Percentiles rank a stretch among this genome's conserved stretches.
These are phyloP conservation scores for Percopsis transmontana DNA, from an alignment of 2,113 vertebrate species.

Conservation along the genomic window DNA sequence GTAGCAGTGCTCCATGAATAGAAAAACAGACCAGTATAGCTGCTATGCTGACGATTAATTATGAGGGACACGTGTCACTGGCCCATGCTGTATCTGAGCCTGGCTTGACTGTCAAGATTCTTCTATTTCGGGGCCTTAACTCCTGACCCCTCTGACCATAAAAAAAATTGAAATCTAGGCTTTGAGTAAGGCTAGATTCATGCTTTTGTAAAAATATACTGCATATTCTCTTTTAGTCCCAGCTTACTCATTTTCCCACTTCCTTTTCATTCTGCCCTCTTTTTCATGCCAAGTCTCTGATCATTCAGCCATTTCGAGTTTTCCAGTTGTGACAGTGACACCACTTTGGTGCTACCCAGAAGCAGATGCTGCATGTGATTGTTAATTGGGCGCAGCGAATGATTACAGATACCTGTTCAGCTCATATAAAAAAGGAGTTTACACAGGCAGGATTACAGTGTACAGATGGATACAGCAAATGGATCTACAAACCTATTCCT, in stretches of 20 bases:
- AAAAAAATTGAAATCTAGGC: neutral
- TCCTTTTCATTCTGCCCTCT: conserved; percentile 16
- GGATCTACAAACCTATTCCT: conserved; percentile 22
- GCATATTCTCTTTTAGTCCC: neutral
- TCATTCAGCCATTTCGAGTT: conserved; percentile 60
- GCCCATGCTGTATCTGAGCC: conserved; percentile 11
- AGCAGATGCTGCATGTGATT: conserved; percentile 77
- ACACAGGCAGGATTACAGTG: conserved; percentile 60
- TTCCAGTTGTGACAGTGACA: conserved; percentile 63
- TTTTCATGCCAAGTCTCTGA: conserved; percentile 32
- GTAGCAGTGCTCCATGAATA: conserved; percentile 62
- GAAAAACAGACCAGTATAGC: conserved; percentile 45
- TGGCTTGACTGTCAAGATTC: conserved; percentile 3
- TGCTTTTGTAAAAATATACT: neutral
- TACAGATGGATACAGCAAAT: conserved; percentile 63
- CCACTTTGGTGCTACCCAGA: conserved; percentile 51
- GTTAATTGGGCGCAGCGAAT: conserved; percentile 77
- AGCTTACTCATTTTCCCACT: conserved; percentile 8
- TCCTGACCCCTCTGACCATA: neutral
- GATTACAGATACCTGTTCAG: conserved; percentile 72
- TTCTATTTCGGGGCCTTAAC: neutral
- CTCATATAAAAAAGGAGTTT: conserved; percentile 69
- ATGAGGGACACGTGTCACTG: too few relatives aligned
- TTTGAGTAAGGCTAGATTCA: neutral
- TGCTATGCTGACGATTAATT: conserved; percentile 52